These are phyloP conservation scores for Trachelus stipa DNA, from an alignment of 2,888 invertebrate species.

Conservation along the genomic window DNA sequence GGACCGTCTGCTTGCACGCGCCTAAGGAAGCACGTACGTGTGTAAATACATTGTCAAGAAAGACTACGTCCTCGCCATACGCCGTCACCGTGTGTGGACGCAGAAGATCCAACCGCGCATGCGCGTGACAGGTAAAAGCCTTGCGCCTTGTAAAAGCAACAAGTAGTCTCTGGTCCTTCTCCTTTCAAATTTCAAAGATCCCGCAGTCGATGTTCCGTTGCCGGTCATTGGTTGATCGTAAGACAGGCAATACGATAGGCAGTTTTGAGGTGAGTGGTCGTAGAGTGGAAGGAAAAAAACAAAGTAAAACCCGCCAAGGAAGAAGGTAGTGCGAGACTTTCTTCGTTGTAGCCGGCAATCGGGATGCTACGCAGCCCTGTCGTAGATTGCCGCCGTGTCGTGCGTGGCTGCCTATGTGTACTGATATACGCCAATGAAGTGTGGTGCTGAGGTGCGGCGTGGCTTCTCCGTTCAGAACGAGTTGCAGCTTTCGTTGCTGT, in stretches of 20 bases:
- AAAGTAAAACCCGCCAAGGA: constrained; percentile 13
- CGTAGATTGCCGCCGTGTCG: not conserved
- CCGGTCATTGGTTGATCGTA: constrained; percentile 1
- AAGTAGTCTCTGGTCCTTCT: constrained; percentile 33
- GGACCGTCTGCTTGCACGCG: constrained; percentile 14
- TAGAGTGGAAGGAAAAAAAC: constrained; percentile 25
- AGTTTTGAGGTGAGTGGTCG: constrained; percentile 25
- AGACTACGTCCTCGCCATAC: not conserved
- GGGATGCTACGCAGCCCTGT: constrained; percentile 2
- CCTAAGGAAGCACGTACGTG: not conserved
- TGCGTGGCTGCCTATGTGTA: not conserved
- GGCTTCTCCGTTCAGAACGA: constrained; percentile 3
- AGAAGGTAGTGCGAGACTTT: constrained; percentile 6
- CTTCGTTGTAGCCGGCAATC: not conserved
- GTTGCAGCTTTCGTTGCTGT: not conserved
- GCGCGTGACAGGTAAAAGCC: constrained; percentile 36
- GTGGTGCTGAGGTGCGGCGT: constrained; percentile 2
- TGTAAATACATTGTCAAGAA: constrained; percentile 6
- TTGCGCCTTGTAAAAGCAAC: constrained; percentile 38
- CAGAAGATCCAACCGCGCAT: constrained; percentile 30
- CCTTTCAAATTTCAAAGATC: constrained; percentile 15
- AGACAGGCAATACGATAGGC: not conserved
- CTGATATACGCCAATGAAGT: not conserved
- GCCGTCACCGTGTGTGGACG: not conserved
- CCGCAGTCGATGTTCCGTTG: constrained; percentile 10